A percentile compares a stretch with the other conserved stretches of the same genome.
Evolutionary conservation across 1,140 invertebrate species (phyloP).

Genomic region (Teleogryllus occipitalis): DNA sequence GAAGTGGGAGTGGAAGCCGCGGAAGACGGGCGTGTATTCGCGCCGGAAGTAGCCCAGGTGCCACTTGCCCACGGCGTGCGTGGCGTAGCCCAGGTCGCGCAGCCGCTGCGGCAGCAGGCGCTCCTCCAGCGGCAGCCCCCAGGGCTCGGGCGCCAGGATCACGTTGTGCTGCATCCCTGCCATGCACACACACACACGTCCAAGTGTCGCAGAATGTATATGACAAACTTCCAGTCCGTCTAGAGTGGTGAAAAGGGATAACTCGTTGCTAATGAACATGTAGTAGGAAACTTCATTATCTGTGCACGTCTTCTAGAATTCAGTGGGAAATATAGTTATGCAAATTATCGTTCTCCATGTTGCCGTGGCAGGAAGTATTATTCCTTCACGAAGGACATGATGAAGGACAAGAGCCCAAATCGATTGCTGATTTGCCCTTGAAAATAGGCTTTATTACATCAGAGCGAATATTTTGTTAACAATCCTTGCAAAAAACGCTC

Average conservation of each 20-base stretch:
- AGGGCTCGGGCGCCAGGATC: slow-evolving; percentile 59
- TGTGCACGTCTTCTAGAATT: no score
- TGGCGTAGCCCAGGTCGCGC: slow-evolving; percentile 65
- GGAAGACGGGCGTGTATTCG: slow-evolving; percentile 64
- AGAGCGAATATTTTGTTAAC: no score
- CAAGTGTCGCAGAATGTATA: no score
- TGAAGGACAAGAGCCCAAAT: no score
- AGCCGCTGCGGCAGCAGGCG: slow-evolving; percentile 69
- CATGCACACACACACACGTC: background rate
- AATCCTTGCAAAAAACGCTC: no score
- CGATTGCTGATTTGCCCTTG: no score
- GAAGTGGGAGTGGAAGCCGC: slow-evolving; percentile 79
- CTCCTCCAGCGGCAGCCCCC: slow-evolving; percentile 60
- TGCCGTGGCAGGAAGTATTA: no score
- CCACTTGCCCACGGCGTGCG: slow-evolving; percentile 88
- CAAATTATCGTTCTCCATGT: no score
- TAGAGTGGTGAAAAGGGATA: background rate
- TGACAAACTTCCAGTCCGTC: no score
- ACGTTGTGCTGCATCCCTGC: slow-evolving; percentile 72
- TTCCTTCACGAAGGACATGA: no score
- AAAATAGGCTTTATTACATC: no score
- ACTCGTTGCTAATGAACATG: background rate
- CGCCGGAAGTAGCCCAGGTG: slow-evolving; percentile 64
- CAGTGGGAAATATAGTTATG: no score
- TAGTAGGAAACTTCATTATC: background rate